Evolutionary conservation across 2,888 invertebrate genomes (phyloP).

Genomic region (Drosophila hawaiiensis): DNA sequence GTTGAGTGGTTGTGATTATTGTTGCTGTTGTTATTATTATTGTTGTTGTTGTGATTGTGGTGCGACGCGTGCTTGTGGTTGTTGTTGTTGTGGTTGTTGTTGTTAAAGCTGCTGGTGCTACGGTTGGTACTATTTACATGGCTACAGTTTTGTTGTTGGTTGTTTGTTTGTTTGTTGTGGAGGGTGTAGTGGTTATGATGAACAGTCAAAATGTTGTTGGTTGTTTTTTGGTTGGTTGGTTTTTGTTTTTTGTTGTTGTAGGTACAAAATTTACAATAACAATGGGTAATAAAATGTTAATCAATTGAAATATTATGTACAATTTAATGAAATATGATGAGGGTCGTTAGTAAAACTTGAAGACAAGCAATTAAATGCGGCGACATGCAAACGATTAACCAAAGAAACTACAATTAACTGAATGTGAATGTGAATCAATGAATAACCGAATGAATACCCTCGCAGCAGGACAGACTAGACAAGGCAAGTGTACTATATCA

Average conservation of each 20-base stretch:
- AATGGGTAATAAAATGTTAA: slow-evolving; percentile 76
- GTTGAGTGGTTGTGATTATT: slow-evolving; percentile 57
- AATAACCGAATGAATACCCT: neutral
- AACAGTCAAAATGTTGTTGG: slow-evolving; percentile 71
- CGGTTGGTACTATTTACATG: slow-evolving; percentile 83
- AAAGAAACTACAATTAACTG: neutral
- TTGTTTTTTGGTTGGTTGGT: slow-evolving; percentile 41
- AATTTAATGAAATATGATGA: slow-evolving; percentile 55
- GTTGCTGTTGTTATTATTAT: slow-evolving; percentile 53
- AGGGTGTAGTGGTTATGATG: slow-evolving; percentile 45
- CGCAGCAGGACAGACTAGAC: neutral
- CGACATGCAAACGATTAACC: slow-evolving; percentile 19
- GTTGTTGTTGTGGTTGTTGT: slow-evolving; percentile 57
- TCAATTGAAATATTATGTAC: slow-evolving; percentile 74
- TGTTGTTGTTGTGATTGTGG: slow-evolving; percentile 57
- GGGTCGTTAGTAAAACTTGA: neutral
- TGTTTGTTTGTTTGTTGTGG: slow-evolving; percentile 22
- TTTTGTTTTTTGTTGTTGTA: slow-evolving; percentile 44
- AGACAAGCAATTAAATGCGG: neutral
- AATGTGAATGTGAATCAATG: neutral
- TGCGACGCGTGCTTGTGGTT: slow-evolving; percentile 60
- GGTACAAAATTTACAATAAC: slow-evolving; percentile 79
- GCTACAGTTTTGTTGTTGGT: slow-evolving; percentile 68
- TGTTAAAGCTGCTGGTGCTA: slow-evolving; percentile 67
- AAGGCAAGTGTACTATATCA: neutral